A percentile compares a stretch with the other conserved stretches of the same genome.
Evolutionary conservation across 1,140 invertebrate genomes (phyloP).

Genomic region (Brachionus manjavacas): DNA sequence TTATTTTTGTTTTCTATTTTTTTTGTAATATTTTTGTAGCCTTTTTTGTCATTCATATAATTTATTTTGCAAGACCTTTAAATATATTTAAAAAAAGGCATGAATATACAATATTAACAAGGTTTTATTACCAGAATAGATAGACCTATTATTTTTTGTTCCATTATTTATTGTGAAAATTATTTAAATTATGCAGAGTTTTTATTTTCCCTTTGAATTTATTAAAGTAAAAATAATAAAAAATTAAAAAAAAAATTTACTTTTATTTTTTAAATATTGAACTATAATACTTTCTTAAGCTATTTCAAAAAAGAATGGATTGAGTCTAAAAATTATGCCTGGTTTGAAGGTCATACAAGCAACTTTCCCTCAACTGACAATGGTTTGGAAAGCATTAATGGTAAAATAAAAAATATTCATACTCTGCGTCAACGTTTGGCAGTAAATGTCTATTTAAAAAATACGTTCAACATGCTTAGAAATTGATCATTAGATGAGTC

Average conservation of each 20-base stretch:
- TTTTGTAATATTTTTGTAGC: slow-evolving; percentile 12
- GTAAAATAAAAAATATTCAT: no score
- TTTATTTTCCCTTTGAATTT: neutral
- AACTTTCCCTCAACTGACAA: no score
- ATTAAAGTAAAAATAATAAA: neutral
- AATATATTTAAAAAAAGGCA: neutral
- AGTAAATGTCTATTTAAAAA: no score
- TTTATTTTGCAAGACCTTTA: neutral
- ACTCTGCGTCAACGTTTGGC: no score
- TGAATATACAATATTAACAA: neutral
- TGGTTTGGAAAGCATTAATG: no score
- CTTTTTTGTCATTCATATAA: slow-evolving; percentile 20
- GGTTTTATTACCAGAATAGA: neutral
- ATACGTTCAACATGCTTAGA: no score
- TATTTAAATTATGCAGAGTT: neutral
- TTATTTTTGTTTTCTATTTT: slow-evolving; percentile 22
- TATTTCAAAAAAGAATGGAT: no score
- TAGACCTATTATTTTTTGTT: neutral
- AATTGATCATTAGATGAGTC: no score
- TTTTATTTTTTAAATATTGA: no score
- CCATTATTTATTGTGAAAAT: slow-evolving; percentile 5
- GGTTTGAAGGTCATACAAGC: no score
- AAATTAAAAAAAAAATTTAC: neutral
- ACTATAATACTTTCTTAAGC: no score
- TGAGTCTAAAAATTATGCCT: no score